phyloP scores from a whole-genome alignment of 1,140 invertebrate species.

The Drosophila simulans region DNA sequence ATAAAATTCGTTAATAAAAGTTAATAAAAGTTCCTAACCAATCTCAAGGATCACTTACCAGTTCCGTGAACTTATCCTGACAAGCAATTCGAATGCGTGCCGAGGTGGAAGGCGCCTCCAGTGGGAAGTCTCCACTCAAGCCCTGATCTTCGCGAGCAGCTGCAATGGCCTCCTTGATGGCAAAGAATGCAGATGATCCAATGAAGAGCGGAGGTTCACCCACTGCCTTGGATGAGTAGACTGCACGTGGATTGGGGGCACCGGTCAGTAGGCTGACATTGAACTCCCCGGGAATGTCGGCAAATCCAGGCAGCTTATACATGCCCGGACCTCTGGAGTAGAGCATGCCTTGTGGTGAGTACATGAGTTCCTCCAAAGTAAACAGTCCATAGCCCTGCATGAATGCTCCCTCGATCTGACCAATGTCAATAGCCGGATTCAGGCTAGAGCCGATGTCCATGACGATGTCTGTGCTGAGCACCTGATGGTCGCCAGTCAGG shows the following conservation, averaged over 20 bases:
- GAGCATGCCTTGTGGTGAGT: constrained; percentile 92
- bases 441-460: constrained; percentile 97
- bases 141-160: constrained; percentile 90
- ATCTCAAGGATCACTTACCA: constrained; percentile 85
- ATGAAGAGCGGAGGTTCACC: constrained; percentile 98
- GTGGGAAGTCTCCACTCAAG: constrained; percentile 87
- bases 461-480: constrained; percentile 95
- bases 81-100: constrained; percentile 96
- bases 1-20: not conserved
- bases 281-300: constrained; percentile 95
- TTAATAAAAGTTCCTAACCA: not conserved
- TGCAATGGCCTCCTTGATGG: constrained; percentile 94
- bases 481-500: constrained; percentile 94
- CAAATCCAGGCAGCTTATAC: constrained; percentile 96
- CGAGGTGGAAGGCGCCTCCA: constrained; percentile 95
- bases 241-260: constrained; percentile 93
- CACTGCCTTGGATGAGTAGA: constrained; percentile 98
- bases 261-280: constrained; percentile 96
- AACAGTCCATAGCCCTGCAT: constrained; percentile 97
- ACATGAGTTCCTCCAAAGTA: constrained; percentile 95
- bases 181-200: constrained; percentile 94
- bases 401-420: constrained; percentile 97
- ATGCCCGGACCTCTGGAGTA: constrained; percentile 95
- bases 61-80: constrained; percentile 91
- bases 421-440: constrained; percentile 98